Evolutionary conservation across 2,888 invertebrate genomes (phyloP), one percentile per base, ranked within the genome.

Genomic region (Furcula furcula): DNA sequence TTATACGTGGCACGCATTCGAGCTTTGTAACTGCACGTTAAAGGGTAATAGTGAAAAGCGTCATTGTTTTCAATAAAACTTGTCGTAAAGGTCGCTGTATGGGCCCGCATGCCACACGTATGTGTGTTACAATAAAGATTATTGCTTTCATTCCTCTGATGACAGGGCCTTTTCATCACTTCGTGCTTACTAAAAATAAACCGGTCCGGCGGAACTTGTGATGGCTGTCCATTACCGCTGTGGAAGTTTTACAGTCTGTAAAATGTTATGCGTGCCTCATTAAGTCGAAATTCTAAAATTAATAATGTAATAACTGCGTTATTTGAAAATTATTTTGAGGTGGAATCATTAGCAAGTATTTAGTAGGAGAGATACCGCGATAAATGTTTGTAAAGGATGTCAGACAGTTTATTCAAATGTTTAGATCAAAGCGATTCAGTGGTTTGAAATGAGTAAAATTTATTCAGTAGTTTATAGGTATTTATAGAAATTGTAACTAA

Each of bases 61-160:
- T 40, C 44, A 40, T 52, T 52, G 51, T 57, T 50, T 59, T 56
- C 48, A 52, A 59, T 63, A 63, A 59, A 49, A 58, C 52, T 46
- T 38, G 50, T 51, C 51, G 51, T 63, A 52, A 64, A 65, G 55
- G 50, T 43, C 12, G 60, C 60, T 49, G 55, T 58, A 39, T 47
- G 54, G 44, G 41, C 70, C 70, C 69, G 68, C 65, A 71, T 70
- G 52, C 64, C 61, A 52, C 61, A 52, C 55, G n/a, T n/a, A n/a
- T 48, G 40, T 37, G 55, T 31, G 41, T 31, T 41, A 55, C 56
- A 40, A 60, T 67, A 61, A 65, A 58, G 55, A 55, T 52, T 45
- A 61, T 61, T 59, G 46, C 39, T 48, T 50, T 51, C 54, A 55
- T 54, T 44, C 39, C 46, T 39, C 41, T 46, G 37, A 39, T 39